These are phyloP conservation scores for Trypoxylon attenuatum DNA, from an alignment of 2,888 invertebrate species.

Conservation along the genomic window DNA sequence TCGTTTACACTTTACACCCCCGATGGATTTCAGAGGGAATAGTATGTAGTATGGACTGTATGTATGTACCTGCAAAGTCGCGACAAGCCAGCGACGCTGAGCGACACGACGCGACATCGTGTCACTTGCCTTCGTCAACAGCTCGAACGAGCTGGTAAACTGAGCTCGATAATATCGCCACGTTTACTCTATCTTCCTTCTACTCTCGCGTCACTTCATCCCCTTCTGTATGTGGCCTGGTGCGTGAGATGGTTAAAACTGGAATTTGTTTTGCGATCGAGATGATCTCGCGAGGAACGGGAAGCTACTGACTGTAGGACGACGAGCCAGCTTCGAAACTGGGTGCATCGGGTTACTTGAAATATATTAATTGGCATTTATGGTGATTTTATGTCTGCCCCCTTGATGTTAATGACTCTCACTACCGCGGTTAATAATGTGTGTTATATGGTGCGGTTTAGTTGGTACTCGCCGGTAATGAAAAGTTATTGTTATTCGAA, in stretches of 20 bases:
- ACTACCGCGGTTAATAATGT: too few species aligned
- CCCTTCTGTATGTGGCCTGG: not conserved
- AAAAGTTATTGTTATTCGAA: not conserved
- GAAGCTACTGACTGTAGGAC: constrained; percentile 8
- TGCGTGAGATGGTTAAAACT: constrained; percentile 27
- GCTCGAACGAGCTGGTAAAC: constrained; percentile 12
- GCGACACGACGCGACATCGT: too few species aligned
- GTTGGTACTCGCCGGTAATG: not conserved
- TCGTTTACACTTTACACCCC: constrained; percentile 59
- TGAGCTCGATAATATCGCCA: constrained; percentile 39
- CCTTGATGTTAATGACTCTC: too few species aligned
- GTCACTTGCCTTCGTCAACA: too few species aligned
- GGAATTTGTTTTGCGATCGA: constrained; percentile 9
- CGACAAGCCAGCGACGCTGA: not conserved
- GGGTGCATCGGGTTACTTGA: constrained; percentile 11
- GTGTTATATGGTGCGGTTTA: constrained; percentile 6
- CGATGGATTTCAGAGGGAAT: constrained; percentile 53
- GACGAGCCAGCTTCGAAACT: constrained; percentile 5
- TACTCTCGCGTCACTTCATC: constrained; percentile 2
- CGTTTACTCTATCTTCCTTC: not conserved
- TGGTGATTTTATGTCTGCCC: too few species aligned
- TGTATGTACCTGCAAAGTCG: not conserved
- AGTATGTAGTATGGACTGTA: constrained; percentile 22
- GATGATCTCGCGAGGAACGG: not conserved
- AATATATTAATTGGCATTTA: constrained; percentile 35